A percentile compares a stretch with the other conserved stretches of the same genome.
phyloP scores from a whole-genome alignment of 2,797 vertebrate genomes.

The Manis pentadactyla region DNA sequence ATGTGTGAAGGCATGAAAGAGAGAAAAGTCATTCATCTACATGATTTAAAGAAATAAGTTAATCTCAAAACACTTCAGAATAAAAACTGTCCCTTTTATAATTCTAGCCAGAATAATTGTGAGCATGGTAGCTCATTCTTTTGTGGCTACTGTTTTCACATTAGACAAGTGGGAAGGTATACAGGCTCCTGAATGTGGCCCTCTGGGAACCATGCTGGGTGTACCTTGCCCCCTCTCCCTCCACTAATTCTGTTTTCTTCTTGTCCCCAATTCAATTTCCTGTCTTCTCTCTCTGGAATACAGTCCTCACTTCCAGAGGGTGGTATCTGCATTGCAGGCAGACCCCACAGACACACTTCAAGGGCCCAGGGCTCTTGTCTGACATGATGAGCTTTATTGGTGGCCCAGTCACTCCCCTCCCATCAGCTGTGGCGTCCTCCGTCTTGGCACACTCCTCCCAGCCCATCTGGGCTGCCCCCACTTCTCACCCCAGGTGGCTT shows the following conservation, averaged over 20 bases:
- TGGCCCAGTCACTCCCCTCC: neutral
- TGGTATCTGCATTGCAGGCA: too few species aligned
- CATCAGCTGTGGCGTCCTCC: neutral
- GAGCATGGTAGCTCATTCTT: neutral
- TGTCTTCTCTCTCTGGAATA: neutral
- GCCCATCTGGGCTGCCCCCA: neutral
- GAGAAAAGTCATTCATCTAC: neutral
- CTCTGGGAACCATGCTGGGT: accelerated
- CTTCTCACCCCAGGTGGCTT: accelerated
- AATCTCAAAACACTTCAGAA: neutral
- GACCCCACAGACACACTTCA: too few species aligned
- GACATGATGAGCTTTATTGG: too few species aligned
- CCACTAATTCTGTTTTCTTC: neutral
- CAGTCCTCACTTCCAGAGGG: neutral
- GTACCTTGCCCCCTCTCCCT: accelerated
- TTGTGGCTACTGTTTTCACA: neutral
- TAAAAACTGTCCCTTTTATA: neutral
- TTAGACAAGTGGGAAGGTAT: too few species aligned
- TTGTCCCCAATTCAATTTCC: neutral
- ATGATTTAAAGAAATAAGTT: neutral
- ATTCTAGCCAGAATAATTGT: neutral
- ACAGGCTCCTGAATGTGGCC: neutral
- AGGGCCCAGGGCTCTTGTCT: neutral
- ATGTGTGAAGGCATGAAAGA: neutral
- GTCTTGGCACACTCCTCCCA: neutral